These are phyloP conservation scores for Ichneumon xanthorius DNA, from an alignment of 2,888 invertebrate genomes.

Conservation along the genomic window DNA sequence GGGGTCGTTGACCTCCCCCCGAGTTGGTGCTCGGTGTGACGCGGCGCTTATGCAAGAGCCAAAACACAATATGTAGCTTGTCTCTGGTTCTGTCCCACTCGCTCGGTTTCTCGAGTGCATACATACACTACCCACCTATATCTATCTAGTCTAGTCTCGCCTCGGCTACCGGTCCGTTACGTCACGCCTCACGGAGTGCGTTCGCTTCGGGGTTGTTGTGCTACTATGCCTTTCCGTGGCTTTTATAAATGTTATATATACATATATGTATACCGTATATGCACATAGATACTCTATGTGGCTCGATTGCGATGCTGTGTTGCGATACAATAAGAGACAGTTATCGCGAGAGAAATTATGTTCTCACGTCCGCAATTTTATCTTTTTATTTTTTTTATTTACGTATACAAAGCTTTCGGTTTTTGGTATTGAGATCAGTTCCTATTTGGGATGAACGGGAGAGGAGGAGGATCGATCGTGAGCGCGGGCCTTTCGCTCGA, in stretches of 20 bases:
- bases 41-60: conserved; percentile 72
- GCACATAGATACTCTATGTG: neutral
- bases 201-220: conserved; percentile 70
- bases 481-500: conserved; percentile 45
- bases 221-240: conserved; percentile 1
- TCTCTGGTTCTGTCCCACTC: conserved; percentile 71
- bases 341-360: conserved; percentile 4
- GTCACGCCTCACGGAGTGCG: conserved; percentile 68
- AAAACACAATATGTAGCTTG: conserved; percentile 76
- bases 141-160: conserved; percentile 53
- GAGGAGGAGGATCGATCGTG: neutral
- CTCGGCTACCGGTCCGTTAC: conserved; percentile 64
- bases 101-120: conserved; percentile 44
- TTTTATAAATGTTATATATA: neutral
- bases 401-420: neutral
- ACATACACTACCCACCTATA: conserved; percentile 43
- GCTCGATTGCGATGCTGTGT: conserved; percentile 42
- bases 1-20: conserved; percentile 66
- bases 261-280: neutral
- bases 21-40: conserved; percentile 39
- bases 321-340: conserved; percentile 27
- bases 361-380: neutral
- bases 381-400: neutral
- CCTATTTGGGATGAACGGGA: conserved; percentile 17
- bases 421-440: conserved; percentile 12